Evolutionary conservation across 2,888 invertebrate species (phyloP).

Genomic region (Drosophila affinis): DNA sequence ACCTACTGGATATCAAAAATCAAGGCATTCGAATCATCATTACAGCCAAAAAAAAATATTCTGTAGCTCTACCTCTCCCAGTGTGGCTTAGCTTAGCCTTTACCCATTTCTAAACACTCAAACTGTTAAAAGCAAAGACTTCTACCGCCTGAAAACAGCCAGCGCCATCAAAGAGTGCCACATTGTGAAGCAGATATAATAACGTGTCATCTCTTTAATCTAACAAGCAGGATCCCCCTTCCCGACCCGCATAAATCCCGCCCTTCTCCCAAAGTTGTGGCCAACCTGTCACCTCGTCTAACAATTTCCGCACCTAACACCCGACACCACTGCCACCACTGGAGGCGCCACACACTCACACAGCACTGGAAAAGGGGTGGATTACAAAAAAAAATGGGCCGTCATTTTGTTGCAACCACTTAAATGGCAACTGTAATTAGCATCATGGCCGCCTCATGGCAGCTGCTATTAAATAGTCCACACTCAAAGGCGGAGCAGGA

Average conservation of each 20-base stretch:
- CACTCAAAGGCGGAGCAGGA: conserved; percentile 23
- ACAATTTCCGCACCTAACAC: conserved; percentile 24
- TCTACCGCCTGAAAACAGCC: background rate
- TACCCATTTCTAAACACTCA: background rate
- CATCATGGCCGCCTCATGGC: conserved; percentile 74
- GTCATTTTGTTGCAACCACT: conserved; percentile 76
- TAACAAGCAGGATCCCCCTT: background rate
- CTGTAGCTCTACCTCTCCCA: background rate
- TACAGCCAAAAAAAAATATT: background rate
- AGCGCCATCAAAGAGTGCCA: background rate
- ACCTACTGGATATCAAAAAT: too few species aligned
- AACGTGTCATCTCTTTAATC: conserved; percentile 36
- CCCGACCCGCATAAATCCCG: background rate
- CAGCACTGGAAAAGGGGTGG: conserved; percentile 11
- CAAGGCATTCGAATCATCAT: background rate
- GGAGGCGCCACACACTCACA: background rate
- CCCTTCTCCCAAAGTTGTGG: conserved; percentile 40
- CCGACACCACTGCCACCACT: conserved; percentile 1
- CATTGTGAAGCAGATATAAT: conserved; percentile 14
- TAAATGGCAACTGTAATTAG: conserved; percentile 77
- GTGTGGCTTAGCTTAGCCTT: background rate
- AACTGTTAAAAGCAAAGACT: background rate
- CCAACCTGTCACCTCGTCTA: conserved; percentile 58
- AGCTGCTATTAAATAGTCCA: conserved; percentile 75
- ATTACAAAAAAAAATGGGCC: conserved; percentile 33